Conservation (phyloP, 2,797 vertebrate species). For the Sebastes paucispinis region DNA sequence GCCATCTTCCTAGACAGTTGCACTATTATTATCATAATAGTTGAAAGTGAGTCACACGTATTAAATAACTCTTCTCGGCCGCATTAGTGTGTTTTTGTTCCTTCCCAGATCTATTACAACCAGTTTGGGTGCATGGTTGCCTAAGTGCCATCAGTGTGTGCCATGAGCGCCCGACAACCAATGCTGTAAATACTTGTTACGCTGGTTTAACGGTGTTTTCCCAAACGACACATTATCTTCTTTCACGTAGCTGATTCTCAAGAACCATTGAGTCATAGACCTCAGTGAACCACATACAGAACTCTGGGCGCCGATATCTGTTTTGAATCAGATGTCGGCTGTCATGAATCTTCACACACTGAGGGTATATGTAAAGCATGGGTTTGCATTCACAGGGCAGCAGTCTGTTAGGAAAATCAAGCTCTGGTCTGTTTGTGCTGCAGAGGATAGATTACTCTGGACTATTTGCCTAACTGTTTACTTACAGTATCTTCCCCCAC, state of each 20-base stretch:
- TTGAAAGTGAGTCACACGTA: constrained; percentile 9
- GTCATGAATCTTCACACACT: background rate
- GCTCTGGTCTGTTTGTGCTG: constrained; percentile 37
- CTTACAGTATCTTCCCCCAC: constrained; percentile 35
- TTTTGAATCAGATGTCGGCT: constrained; percentile 33
- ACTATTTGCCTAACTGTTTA: constrained; percentile 77
- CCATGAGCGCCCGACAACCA: background rate
- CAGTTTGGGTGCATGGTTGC: constrained; percentile 63
- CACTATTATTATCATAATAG: background rate
- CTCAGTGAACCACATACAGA: background rate
- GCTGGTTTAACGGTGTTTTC: constrained; percentile 60
- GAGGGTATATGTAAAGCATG: constrained; percentile 47
- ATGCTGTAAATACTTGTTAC: constrained; percentile 36
- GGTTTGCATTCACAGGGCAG: constrained; percentile 45
- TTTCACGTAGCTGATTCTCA: background rate
- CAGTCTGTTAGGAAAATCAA: constrained; percentile 71
- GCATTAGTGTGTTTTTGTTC: background rate
- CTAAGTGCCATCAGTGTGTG: background rate
- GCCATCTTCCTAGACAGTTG: constrained; percentile 1
- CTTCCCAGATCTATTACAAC: constrained; percentile 61
- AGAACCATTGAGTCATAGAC: background rate
- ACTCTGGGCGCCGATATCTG: background rate
- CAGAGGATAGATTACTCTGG: constrained; percentile 44
- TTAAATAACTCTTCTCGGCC: constrained; percentile 26
- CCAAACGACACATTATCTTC: background rate